These are phyloP conservation scores for Zaprionus davidi DNA, from an alignment of 1,140 invertebrate genomes.

Conservation along the genomic window DNA sequence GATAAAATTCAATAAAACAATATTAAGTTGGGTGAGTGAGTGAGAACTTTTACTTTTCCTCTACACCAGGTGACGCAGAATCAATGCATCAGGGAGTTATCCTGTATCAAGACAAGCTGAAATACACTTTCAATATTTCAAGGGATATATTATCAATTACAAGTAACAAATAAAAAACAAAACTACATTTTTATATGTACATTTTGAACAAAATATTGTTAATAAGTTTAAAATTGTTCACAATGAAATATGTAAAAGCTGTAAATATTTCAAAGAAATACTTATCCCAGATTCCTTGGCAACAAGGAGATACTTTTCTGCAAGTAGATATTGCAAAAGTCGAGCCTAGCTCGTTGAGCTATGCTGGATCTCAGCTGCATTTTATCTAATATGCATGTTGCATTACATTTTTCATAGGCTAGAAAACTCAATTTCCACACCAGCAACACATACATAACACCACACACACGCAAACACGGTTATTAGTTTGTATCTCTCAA, in stretches of 20 bases:
- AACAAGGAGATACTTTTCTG: not conserved
- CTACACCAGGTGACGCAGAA: conserved; percentile 12
- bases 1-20: conserved; percentile 78
- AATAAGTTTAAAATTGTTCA: too few species aligned
- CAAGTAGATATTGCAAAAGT: not conserved
- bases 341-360: not conserved
- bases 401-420: conserved; percentile 47
- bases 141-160: not conserved
- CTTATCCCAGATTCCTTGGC: not conserved
- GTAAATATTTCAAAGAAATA: not conserved
- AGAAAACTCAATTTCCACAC: conserved; percentile 66
- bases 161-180: not conserved
- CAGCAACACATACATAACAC: conserved; percentile 25
- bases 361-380: conserved; percentile 50
- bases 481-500: not conserved
- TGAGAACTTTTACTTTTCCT: not conserved
- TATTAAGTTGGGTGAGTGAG: conserved; percentile 26
- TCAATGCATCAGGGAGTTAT: not conserved
- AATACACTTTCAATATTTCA: too few species aligned
- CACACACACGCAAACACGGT: not conserved
- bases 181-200: too few species aligned
- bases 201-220: too few species aligned
- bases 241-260: too few species aligned
- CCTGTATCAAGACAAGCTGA: not conserved
- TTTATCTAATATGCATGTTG: conserved; percentile 57